phyloP scores from a whole-genome alignment of 2,113 vertebrate species.

The Globicephala melas region DNA sequence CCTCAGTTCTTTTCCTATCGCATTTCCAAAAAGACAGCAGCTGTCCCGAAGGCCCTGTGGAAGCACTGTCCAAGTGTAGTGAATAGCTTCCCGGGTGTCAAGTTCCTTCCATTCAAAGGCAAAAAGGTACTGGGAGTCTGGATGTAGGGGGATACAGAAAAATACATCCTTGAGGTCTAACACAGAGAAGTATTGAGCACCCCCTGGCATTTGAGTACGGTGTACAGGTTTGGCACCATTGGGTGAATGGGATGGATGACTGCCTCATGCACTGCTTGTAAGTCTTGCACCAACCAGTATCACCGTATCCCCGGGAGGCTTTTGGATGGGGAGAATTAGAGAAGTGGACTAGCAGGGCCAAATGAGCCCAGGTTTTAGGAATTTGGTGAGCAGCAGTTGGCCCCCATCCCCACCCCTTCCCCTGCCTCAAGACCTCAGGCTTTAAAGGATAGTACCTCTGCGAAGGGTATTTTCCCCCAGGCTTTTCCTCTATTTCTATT shows the following conservation, averaged over 20 bases:
- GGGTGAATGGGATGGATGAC: neutral
- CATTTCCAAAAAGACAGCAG: neutral
- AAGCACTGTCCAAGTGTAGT: neutral
- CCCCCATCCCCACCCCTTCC: too few species aligned
- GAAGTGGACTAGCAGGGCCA: neutral
- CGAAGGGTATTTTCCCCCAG: neutral
- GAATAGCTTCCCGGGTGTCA: neutral
- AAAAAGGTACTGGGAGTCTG: neutral
- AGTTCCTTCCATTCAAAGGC: neutral
- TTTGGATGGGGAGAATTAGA: neutral
- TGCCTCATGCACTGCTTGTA: too few species aligned
- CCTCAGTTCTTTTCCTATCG: neutral
- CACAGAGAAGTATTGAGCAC: neutral
- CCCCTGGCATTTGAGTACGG: neutral
- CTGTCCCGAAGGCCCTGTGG: neutral
- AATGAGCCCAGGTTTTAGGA: neutral
- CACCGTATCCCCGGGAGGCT: neutral
- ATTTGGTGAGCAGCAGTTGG: neutral
- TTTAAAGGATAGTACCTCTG: neutral
- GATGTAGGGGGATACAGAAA: neutral
- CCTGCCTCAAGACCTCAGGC: neutral
- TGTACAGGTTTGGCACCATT: neutral
- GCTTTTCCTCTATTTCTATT: neutral
- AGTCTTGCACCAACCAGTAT: neutral
- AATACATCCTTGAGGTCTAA: neutral